Percentiles rank a stretch among this genome's conserved stretches.
Evolutionary conservation across 2,888 invertebrate species (phyloP).

Genomic region (Ectobius pallidus): DNA sequence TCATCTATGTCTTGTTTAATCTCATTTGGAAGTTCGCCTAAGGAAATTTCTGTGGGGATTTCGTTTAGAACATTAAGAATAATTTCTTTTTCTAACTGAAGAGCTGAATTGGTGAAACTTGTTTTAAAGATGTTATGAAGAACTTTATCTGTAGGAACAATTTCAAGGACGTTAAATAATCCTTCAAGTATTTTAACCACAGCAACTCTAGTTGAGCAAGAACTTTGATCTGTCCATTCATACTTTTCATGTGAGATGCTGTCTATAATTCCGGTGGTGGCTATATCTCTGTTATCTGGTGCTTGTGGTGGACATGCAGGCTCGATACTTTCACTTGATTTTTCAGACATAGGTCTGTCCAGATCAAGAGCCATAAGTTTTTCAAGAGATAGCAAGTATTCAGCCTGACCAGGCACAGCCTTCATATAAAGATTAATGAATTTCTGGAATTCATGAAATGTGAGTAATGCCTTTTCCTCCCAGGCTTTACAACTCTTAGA

Average conservation of each 20-base stretch:
- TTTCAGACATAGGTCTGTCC: not conserved
- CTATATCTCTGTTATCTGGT: not conserved
- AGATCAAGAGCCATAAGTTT: slow-evolving; percentile 39
- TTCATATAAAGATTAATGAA: slow-evolving; percentile 58
- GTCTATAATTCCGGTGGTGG: not conserved
- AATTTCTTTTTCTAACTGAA: not conserved
- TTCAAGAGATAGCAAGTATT: slow-evolving; percentile 56
- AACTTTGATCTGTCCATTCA: not conserved
- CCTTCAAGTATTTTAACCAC: not conserved
- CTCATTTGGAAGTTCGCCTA: not conserved
- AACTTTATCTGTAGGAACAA: not conserved
- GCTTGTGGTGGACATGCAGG: not conserved
- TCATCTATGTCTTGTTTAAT: not conserved
- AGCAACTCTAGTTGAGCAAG: not conserved
- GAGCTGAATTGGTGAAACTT: not conserved
- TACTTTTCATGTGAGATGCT: not conserved
- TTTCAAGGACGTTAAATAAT: not conserved
- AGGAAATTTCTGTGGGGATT: not conserved
- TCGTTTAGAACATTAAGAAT: not conserved
- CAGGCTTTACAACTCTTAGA: slow-evolving; percentile 45
- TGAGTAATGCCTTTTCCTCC: slow-evolving; percentile 52
- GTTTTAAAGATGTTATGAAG: not conserved
- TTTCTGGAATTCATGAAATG: slow-evolving; percentile 58
- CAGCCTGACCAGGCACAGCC: slow-evolving; percentile 57
- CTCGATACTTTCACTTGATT: not conserved